Percentiles rank a stretch among this genome's conserved stretches.
These are phyloP conservation scores for Phrynocephalus versicolor DNA, from an alignment of 2,113 vertebrate species.

Conservation along the genomic window DNA sequence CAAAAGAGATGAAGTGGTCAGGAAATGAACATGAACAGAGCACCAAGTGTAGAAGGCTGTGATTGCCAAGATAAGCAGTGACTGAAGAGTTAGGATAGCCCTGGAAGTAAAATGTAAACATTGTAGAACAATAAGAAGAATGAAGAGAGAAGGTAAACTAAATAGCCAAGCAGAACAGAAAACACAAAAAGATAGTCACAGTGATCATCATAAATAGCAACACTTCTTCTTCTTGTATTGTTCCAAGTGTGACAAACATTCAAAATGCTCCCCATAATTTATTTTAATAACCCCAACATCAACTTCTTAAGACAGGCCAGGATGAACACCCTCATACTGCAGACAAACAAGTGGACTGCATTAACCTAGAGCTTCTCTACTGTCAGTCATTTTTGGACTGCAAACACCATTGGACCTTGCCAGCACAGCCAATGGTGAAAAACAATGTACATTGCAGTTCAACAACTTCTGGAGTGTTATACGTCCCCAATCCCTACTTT, in stretches of 20 bases:
- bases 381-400: too few relatives aligned
- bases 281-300: too few relatives aligned
- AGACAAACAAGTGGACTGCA: too few relatives aligned
- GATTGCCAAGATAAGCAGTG: not conserved
- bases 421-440: too few relatives aligned
- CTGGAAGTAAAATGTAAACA: not conserved
- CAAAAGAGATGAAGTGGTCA: constrained; percentile 12
- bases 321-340: too few relatives aligned
- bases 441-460: too few relatives aligned
- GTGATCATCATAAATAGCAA: not conserved
- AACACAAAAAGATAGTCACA: not conserved
- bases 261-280: too few relatives aligned
- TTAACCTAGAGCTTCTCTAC: too few relatives aligned
- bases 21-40: constrained; percentile 6
- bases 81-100: not conserved
- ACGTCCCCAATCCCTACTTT: too few relatives aligned
- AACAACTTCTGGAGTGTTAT: too few relatives aligned
- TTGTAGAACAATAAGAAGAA: not conserved
- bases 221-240: not conserved
- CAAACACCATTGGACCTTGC: too few relatives aligned
- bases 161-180: not conserved
- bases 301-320: too few relatives aligned
- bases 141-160: not conserved
- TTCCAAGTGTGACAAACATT: not conserved
- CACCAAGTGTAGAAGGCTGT: not conserved